Evolutionary conservation across 2,113 vertebrate genomes (phyloP).

Genomic region (Penelope pileata): DNA sequence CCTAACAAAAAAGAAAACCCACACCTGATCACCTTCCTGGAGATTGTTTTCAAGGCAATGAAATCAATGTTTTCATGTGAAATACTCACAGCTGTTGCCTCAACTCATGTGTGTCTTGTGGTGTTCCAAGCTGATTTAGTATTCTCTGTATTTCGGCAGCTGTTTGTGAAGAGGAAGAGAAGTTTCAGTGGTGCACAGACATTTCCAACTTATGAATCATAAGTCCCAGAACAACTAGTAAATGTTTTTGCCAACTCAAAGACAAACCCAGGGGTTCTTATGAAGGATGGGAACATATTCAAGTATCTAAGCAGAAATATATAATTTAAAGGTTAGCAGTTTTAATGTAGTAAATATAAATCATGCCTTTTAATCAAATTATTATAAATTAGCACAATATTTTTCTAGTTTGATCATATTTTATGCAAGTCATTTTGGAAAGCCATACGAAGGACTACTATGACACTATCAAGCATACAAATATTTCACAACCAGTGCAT

Average conservation of each 20-base stretch:
- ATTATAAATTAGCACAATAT: neutral
- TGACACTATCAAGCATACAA: neutral
- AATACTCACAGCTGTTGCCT: conserved; percentile 91
- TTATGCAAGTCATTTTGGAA: neutral
- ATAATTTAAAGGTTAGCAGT: neutral
- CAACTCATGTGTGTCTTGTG: conserved; percentile 86
- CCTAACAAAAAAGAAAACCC: neutral
- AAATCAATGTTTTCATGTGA: conserved; percentile 3
- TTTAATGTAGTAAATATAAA: neutral
- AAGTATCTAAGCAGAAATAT: neutral
- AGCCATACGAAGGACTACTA: neutral
- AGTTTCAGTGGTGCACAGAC: neutral
- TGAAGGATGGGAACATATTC: neutral
- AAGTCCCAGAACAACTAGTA: neutral
- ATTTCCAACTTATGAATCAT: neutral
- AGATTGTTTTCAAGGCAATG: neutral
- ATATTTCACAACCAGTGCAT: neutral
- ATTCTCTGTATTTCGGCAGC: conserved; percentile 92
- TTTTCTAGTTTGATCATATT: neutral
- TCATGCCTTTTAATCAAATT: neutral
- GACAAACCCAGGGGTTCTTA: neutral
- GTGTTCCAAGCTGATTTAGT: conserved; percentile 88
- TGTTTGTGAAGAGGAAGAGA: conserved; percentile 66
- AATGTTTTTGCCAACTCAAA: neutral
- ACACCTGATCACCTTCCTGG: neutral